Conservation (phyloP, 2,888 invertebrate genomes). For the Tupiocoris notatus region DNA sequence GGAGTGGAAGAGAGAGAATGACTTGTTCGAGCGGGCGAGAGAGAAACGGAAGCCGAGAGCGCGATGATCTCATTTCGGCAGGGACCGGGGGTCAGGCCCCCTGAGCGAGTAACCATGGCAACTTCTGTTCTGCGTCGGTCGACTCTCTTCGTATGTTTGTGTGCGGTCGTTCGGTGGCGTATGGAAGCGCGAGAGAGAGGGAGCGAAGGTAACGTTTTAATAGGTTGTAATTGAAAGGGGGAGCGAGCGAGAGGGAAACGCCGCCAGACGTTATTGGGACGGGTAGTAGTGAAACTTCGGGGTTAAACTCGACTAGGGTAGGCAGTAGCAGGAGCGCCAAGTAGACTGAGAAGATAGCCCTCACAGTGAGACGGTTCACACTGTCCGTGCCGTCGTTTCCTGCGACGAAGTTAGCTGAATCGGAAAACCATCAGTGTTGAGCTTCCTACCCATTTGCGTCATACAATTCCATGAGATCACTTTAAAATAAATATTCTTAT, state of each 20-base stretch:
- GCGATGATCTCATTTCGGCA: slow-evolving; percentile 30
- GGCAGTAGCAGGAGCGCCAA: background rate
- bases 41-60: slow-evolving; percentile 11
- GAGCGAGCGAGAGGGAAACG: slow-evolving; percentile 1
- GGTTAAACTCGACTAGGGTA: background rate
- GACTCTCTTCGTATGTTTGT: slow-evolving; percentile 4
- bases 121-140: slow-evolving; percentile 32
- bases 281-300: slow-evolving; percentile 33
- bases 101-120: slow-evolving; percentile 29
- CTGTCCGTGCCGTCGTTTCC: too few species aligned
- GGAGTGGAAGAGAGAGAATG: background rate
- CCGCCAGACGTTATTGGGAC: slow-evolving; percentile 37
- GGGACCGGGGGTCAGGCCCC: background rate
- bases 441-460: too few species aligned
- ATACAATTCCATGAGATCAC: too few species aligned
- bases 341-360: background rate
- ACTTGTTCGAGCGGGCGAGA: background rate
- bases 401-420: too few species aligned
- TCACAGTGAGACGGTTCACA: background rate
- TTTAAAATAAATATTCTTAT: too few species aligned
- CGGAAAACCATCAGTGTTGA: too few species aligned
- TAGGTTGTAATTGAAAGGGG: slow-evolving; percentile 42
- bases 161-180: background rate
- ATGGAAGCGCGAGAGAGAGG: slow-evolving; percentile 7
- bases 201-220: slow-evolving; percentile 41